Conservation (phyloP, 2,113 vertebrate genomes). For the Phrynocephalus versicolor region DNA sequence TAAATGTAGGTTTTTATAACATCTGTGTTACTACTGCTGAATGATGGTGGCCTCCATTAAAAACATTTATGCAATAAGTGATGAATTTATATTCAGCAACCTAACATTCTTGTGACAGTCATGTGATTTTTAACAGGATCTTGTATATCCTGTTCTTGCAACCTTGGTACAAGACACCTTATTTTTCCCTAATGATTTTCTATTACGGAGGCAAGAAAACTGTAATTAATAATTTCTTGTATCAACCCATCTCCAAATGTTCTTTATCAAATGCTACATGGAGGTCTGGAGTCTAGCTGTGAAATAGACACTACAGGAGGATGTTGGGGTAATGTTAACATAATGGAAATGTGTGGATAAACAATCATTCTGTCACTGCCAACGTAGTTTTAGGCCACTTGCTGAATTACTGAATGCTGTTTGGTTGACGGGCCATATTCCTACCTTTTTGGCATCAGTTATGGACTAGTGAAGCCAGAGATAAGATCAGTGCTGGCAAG, state of each 20-base stretch:
- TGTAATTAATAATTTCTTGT: constrained; percentile 62
- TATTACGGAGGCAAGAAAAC: constrained; percentile 44
- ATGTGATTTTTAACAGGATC: constrained; percentile 37
- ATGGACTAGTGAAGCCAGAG: neutral
- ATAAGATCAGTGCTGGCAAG: neutral
- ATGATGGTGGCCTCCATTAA: neutral
- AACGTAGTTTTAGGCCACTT: constrained; percentile 42
- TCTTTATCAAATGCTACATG: constrained; percentile 47
- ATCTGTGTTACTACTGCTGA: constrained; percentile 29
- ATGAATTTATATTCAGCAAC: constrained; percentile 28
- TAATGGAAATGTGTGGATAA: constrained; percentile 11
- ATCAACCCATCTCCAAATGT: constrained; percentile 49
- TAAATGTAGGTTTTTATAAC: neutral
- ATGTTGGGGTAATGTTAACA: constrained; percentile 21
- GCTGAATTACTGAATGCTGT: constrained; percentile 14
- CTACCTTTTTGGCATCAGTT: neutral
- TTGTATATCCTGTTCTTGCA: constrained; percentile 24
- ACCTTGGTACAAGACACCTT: constrained; percentile 39
- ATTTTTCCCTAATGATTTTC: constrained; percentile 55
- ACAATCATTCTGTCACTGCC: constrained; percentile 29
- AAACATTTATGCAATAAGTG: neutral
- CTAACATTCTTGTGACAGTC: constrained; percentile 35
- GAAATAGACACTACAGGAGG: constrained; percentile 17
- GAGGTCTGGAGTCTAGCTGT: constrained; percentile 19
- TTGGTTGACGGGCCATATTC: neutral